Conservation (phyloP, 2,113 vertebrate species). For the Pheucticus melanocephalus region DNA sequence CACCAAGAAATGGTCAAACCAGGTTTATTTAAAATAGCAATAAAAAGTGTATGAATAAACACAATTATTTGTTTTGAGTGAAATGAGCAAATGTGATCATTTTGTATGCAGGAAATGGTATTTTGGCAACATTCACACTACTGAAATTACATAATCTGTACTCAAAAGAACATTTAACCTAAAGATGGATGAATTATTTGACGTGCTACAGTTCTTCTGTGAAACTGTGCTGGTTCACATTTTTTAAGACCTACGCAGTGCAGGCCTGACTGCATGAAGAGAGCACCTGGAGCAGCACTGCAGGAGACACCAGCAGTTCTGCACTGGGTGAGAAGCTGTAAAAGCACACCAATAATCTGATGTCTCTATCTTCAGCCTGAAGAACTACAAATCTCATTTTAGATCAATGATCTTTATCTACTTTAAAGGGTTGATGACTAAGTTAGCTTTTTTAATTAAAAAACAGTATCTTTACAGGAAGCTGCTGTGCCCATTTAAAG, state of each 20-base stretch:
- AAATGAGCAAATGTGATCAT: not conserved
- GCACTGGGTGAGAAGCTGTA: not conserved
- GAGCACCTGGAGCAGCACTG: not conserved
- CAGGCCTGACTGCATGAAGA: not conserved
- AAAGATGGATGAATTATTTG: not conserved
- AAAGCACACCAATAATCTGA: not conserved
- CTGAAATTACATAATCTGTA: not conserved
- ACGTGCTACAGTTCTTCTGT: not conserved
- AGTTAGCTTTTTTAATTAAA: not conserved
- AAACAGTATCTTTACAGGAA: not conserved
- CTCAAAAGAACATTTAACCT: not conserved
- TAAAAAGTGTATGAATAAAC: not conserved
- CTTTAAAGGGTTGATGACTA: not conserved
- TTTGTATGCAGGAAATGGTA: not conserved
- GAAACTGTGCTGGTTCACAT: rapidly evolving
- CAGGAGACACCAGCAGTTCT: not conserved
- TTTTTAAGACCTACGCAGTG: not conserved
- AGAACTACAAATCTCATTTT: not conserved
- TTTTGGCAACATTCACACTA: not conserved
- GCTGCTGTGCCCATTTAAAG: not conserved
- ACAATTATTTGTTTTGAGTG: not conserved
- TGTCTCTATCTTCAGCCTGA: not conserved
- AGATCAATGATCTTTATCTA: not conserved
- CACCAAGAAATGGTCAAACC: not conserved
- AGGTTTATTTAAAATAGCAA: not conserved